Evolutionary conservation across 1,140 invertebrate species (phyloP).

Genomic region (Matsumurasca onukii): DNA sequence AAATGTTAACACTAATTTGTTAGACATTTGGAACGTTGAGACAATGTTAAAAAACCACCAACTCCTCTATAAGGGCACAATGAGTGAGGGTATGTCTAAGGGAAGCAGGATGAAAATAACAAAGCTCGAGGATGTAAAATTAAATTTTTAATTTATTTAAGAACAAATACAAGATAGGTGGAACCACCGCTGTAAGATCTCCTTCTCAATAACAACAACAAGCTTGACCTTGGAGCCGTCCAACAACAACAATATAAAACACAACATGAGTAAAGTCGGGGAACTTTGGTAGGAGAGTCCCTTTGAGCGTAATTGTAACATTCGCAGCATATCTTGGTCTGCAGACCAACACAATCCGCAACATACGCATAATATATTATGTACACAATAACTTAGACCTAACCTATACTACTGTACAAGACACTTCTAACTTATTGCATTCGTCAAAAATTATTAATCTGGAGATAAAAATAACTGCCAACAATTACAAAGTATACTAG

Average conservation of each 20-base stretch:
- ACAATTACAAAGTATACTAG: conserved; percentile 4
- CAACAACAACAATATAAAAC: not conserved
- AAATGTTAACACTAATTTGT: no score
- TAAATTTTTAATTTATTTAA: conserved; percentile 7
- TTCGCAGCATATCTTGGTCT: no score
- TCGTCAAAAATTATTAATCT: not conserved
- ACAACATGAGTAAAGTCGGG: conserved; percentile 9
- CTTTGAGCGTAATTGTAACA: no score
- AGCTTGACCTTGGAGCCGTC: not conserved
- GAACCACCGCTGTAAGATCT: not conserved
- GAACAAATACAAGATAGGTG: not conserved
- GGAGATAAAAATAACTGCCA: conserved; percentile 7
- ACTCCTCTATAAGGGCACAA: no score
- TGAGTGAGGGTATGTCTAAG: no score
- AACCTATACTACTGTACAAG: not conserved
- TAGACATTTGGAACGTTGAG: no score
- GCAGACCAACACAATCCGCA: no score
- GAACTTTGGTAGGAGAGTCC: conserved; percentile 11
- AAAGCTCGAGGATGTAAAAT: no score
- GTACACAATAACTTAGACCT: conserved; percentile 10
- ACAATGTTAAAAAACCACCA: no score
- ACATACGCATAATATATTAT: not conserved
- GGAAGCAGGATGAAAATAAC: no score
- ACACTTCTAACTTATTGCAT: not conserved
- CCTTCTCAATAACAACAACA: not conserved